phyloP scores from a whole-genome alignment of 2,113 vertebrate genomes.

The Oxyura jamaicensis region DNA sequence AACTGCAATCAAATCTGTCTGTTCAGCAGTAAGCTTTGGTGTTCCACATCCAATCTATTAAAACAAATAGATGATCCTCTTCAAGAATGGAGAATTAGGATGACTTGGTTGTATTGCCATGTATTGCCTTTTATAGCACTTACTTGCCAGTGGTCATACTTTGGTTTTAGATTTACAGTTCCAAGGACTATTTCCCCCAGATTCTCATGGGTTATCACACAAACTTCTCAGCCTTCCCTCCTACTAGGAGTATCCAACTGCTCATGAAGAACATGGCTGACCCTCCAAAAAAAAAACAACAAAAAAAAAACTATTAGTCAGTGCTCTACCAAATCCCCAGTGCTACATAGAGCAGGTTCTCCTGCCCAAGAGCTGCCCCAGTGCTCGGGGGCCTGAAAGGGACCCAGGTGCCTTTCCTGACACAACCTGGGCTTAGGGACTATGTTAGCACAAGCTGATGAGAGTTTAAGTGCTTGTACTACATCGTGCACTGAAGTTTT shows the following conservation, averaged over 20 bases:
- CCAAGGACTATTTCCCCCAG: background rate
- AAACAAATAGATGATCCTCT: background rate
- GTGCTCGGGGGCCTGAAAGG: background rate
- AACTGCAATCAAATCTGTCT: background rate
- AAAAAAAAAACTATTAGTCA: too few relatives aligned
- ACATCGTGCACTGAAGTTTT: background rate
- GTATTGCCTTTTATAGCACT: background rate
- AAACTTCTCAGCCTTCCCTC: background rate
- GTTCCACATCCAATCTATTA: background rate
- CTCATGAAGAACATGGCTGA: background rate
- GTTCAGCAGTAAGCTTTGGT: background rate
- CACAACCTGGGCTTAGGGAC: background rate
- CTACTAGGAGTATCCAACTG: background rate
- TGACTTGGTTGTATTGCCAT: rapidly evolving
- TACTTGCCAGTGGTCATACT: rapidly evolving
- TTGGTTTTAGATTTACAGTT: background rate
- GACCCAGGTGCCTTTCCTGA: rapidly evolving
- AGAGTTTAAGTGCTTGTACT: background rate
- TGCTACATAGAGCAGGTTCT: background rate
- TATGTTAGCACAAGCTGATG: rapidly evolving
- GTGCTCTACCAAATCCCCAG: background rate
- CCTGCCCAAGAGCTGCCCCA: background rate
- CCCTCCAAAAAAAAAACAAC: background rate
- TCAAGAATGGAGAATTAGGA: background rate
- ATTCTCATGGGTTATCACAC: background rate